phyloP scores from a whole-genome alignment of 2,797 vertebrate species.

The Sebastes steindachneri region DNA sequence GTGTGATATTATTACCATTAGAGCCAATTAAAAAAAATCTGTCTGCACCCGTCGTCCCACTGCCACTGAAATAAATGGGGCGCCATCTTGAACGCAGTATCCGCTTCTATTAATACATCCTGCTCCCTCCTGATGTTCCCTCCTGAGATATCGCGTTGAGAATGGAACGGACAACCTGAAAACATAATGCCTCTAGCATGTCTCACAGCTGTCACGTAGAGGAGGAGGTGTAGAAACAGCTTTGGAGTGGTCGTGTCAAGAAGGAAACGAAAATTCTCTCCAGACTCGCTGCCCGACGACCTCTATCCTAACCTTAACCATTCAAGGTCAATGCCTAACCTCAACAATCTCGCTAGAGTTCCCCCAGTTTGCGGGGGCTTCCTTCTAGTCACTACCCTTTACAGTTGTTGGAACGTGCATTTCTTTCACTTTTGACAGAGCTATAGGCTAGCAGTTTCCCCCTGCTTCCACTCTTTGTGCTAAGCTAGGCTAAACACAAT shows the following conservation, averaged over 20 bases:
- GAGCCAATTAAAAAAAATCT: neutral
- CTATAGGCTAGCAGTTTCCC: neutral
- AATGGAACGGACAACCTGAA: too few relatives aligned
- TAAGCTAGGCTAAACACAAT: neutral
- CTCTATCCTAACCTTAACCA: too few relatives aligned
- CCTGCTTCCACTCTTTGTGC: neutral
- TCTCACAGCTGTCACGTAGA: too few relatives aligned
- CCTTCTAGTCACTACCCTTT: too few relatives aligned
- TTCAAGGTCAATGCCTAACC: too few relatives aligned
- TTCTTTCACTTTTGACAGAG: neutral
- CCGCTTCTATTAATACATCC: neutral
- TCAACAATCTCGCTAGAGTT: accelerated
- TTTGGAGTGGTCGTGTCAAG: too few relatives aligned
- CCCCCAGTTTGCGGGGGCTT: accelerated
- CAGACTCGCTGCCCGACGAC: too few relatives aligned
- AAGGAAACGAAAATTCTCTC: too few relatives aligned
- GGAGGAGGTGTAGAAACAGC: too few relatives aligned
- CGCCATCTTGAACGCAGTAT: neutral
- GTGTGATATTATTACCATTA: neutral
- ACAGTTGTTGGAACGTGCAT: neutral
- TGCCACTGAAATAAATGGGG: neutral
- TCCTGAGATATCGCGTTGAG: too few relatives aligned
- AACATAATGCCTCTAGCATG: too few relatives aligned
- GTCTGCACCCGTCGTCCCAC: neutral
- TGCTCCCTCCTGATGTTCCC: too few relatives aligned